Evolutionary conservation across 2,888 invertebrate genomes (phyloP), one percentile per base, ranked within the genome.

Genomic region (Drosophila atripex): DNA sequence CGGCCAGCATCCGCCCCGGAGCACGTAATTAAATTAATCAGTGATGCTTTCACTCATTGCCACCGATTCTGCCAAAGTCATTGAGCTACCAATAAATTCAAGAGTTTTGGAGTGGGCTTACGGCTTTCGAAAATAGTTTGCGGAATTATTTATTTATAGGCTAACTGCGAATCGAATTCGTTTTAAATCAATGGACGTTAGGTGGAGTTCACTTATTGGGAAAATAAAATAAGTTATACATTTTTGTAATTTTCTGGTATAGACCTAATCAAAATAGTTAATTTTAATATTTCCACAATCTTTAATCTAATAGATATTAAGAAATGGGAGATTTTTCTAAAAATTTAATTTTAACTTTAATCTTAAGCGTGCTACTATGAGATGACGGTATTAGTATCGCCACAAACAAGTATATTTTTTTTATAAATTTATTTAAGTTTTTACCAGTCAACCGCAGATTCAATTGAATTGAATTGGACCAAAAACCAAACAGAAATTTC

Each of bases 1-100:
- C 45, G 64, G 54, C 45, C 72, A 51, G 38, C 46, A 45, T 21
- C 30, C 59, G 43, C 38, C 23, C 30, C 60, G 18, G 38, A 25
- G 49, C 51, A 51, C 55, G 58, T 63, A 71, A 75, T 73, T 73
- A 71, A 73, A 73, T 70, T 73, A 43, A 70, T 54, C 73, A 73
- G 39, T 46, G 54, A 51, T 73, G 70, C 59, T 66, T 58, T 59
- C 71, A 49, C 60, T 57, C 69, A 25, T 47, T 61, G 63, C 60
- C 47, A 61, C 63, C 60, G 35, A 39, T 32, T 59, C 53, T 54
- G 54, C 43, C 74, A 73, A 55, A 39, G 50, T 32, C 16, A 25
- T 32, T 35, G 30, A 25, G 39, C 39, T 46, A 38, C 38, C 45
- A 30, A 65, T 49, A 41, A 47, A 49, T 41, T 28, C 23, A 47